Percentiles rank a stretch among this genome's conserved stretches.
Evolutionary conservation across 1,140 invertebrate species (phyloP).

Genomic region (Arctopsyche grandis): DNA sequence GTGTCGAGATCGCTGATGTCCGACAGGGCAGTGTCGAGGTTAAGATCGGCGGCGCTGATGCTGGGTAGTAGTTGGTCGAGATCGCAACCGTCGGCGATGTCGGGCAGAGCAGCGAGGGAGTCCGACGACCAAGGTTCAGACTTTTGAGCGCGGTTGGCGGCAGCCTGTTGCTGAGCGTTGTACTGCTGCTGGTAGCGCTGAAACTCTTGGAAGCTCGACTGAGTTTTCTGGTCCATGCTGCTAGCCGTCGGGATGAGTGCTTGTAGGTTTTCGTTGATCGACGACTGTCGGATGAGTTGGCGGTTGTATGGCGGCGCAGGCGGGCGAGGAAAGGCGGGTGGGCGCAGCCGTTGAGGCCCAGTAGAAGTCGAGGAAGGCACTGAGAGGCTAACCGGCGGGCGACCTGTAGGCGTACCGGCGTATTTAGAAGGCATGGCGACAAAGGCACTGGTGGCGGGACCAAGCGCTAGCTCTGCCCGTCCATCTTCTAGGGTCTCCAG

Average conservation of each 20-base stretch:
- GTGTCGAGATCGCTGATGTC: constrained; percentile 66
- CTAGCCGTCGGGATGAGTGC: constrained; percentile 66
- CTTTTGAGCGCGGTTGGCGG: constrained; percentile 51
- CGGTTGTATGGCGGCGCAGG: constrained; percentile 60
- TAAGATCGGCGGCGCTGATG: constrained; percentile 66
- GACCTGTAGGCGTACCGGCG: constrained; percentile 34
- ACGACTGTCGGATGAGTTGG: constrained; percentile 58
- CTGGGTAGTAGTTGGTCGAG: constrained; percentile 72
- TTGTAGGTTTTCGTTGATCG: constrained; percentile 64
- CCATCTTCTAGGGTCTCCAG: constrained; percentile 27
- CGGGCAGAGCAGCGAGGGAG: constrained; percentile 56
- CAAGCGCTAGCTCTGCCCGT: constrained; percentile 38
- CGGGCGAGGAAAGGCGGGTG: constrained; percentile 52
- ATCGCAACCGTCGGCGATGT: constrained; percentile 64
- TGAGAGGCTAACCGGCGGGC: constrained; percentile 50
- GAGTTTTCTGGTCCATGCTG: constrained; percentile 70
- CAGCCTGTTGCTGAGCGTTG: constrained; percentile 67
- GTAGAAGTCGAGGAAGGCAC: constrained; percentile 55
- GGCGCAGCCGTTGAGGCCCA: constrained; percentile 50
- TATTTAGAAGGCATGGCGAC: constrained; percentile 49
- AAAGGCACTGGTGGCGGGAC: constrained; percentile 63
- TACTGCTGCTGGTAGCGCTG: constrained; percentile 71
- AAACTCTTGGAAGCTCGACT: constrained; percentile 71
- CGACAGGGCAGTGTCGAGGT: constrained; percentile 61
- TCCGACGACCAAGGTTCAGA: constrained; percentile 55